Evolutionary conservation across 2,113 vertebrate genomes (phyloP), one percentile per base, ranked within the genome.

Genomic region (Nesogale talazaci): DNA sequence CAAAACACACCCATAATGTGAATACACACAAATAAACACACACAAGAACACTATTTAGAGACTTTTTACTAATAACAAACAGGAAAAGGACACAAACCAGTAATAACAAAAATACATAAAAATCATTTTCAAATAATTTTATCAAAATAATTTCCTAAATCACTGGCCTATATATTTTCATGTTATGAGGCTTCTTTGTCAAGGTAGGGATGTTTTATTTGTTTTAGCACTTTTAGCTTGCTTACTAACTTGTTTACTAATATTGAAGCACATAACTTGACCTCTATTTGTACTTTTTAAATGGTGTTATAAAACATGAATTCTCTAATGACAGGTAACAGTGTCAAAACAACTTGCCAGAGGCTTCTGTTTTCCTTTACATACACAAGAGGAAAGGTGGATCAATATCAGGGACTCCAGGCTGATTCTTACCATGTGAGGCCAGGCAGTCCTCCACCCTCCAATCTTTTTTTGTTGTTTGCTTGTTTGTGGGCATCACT

Each of bases 121-220:
- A 38, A 19, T 52, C n/a, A 46, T 70, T 88, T 93, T 85, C 92
- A n/a, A 14, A 88, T 61, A 10, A 89, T 77, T 52, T 34, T 67
- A 78, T 88, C 15, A 52, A 86, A 82, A 82, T 63, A 70, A 57
- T 88, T 90, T 86, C 40, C 25, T 79, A 75, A 80, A 83, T 75
- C 83, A 1, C 46, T 74, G 46, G 1, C 70, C 27, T 88, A 38
- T 77, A 61, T 4, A 16, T 79, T 90, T 94, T 70, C 1, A 27
- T 25, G 46, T 81, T 22, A 42, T 63, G 40, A 88, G 10, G 46
- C n/a, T 38, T 75, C 17, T 46, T 74, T 93, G 20, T 92, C 36
- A 92, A 90, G 40, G 16, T 56, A 65, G 16, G 25, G 85, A 91
- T 29, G 8, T 10, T 36, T 70, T 22, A 70, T 75, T 2, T 42